These are phyloP conservation scores for Sphaerodactylus townsendi DNA, from an alignment of 2,113 vertebrate species.

Conservation along the genomic window DNA sequence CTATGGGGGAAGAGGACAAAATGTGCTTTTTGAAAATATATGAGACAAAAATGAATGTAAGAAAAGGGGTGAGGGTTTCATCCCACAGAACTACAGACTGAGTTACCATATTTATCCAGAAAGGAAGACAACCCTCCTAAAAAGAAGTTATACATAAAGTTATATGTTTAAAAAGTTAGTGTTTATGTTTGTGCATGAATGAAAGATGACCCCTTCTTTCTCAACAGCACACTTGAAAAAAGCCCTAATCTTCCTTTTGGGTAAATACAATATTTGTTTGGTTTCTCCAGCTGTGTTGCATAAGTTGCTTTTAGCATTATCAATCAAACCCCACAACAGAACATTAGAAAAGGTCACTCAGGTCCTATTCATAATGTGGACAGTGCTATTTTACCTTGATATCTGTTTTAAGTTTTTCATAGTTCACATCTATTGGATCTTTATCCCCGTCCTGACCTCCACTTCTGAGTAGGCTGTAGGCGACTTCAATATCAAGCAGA, in stretches of 20 bases:
- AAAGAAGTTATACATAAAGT: too few species aligned
- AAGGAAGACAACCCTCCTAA: too few species aligned
- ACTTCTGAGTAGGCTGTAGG: slow-evolving; percentile 94
- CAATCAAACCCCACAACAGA: background rate
- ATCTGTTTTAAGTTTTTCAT: slow-evolving; percentile 94
- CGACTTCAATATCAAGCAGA: slow-evolving; percentile 96
- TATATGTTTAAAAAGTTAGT: too few species aligned
- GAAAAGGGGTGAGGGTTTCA: background rate
- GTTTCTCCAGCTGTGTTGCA: background rate
- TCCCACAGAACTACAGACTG: background rate
- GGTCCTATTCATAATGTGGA: background rate
- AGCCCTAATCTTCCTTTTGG: too few species aligned
- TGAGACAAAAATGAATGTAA: background rate
- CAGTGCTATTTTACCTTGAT: slow-evolving; percentile 83
- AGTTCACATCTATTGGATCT: slow-evolving; percentile 96
- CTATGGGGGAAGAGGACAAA: slow-evolving; percentile 69
- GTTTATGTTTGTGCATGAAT: too few species aligned
- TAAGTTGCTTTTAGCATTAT: background rate
- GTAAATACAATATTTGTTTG: background rate
- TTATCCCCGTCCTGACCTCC: slow-evolving; percentile 90
- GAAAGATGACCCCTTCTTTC: too few species aligned
- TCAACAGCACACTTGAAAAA: too few species aligned
- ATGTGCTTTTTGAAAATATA: background rate
- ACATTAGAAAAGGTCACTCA: background rate
- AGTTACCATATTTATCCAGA: background rate